Percentiles rank a stretch among this genome's conserved stretches.
These are phyloP conservation scores for Hetaerina titia DNA, from an alignment of 2,888 invertebrate genomes.

Conservation along the genomic window DNA sequence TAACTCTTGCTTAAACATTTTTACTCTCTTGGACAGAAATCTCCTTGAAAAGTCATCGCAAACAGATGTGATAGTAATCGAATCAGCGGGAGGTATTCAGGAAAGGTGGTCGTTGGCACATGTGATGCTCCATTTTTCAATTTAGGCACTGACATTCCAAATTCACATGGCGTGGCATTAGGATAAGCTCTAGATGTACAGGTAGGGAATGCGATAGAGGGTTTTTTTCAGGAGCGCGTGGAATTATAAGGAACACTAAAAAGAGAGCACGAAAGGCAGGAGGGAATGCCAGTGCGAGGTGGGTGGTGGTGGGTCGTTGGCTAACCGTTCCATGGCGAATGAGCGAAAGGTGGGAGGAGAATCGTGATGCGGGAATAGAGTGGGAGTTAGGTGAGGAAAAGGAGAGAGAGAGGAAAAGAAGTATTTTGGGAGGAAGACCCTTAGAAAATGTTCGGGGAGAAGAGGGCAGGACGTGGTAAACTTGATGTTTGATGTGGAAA, in stretches of 20 bases:
- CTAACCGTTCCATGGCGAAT: neutral
- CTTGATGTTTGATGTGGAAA: neutral
- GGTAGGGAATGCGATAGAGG: neutral
- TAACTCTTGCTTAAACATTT: no score
- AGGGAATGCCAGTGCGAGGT: neutral
- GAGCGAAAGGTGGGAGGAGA: neutral
- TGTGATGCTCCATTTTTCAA: neutral
- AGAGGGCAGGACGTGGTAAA: neutral
- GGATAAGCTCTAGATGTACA: neutral
- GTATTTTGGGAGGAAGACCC: neutral
- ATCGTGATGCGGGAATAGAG: neutral
- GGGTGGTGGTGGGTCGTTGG: neutral
- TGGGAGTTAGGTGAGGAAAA: neutral
- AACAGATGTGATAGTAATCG: no score
- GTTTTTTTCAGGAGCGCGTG: neutral
- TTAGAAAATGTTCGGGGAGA: neutral
- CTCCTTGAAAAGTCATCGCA: no score
- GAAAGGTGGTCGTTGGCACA: neutral
- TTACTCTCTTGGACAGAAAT: no score
- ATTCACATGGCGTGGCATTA: neutral
- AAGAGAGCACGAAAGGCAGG: neutral
- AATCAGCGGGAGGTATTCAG: neutral
- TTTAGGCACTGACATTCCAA: neutral
- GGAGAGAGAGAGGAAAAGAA: neutral
- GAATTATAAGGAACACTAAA: neutral